Base-by-base conservation (phyloP, 2,888 invertebrate species). In the Cryptosula pallasiana region DNA sequence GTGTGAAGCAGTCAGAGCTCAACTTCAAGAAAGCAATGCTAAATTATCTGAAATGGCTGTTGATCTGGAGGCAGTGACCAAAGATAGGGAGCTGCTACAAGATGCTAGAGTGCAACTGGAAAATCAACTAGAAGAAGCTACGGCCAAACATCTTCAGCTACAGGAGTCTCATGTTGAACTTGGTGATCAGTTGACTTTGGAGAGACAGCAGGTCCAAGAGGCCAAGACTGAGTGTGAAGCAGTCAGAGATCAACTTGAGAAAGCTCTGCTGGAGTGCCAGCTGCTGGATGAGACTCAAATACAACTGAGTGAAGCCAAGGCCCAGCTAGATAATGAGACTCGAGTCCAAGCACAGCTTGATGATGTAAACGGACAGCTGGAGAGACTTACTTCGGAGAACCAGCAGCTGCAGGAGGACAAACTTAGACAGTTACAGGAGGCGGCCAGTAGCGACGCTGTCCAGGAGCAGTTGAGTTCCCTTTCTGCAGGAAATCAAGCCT, bases 401-500 rank as follows among this genome's bases (percentile, higher is more conserved):
- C 2, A 63, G 32, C 5, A 32, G 32, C 27, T 63, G 63, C 63
- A 63, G 9, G 32, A 27, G 29, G 63, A 63, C 20, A 63, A 63
- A 27, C n/a, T 63, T 9, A 9, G 34, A 32, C 63, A 63, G 9
- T 32, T 63, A 5, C 63, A 63, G 32, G 63, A 63, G 63, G 13
- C 32, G 32, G 29, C 63, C 16, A 9, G 29, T n/a, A 63, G 63
- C 32, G 63, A 63, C 9, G 63, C 63, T 63, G 63, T 63, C 3
- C 29, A 27, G 32, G 63, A 63, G 9, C 29, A 63, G 32, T n/a
- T 63, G 63, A 27, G 32, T 5, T 16, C 34, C 2, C 32, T 63
- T 2, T 5, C 63, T 29, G 3, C 27, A 13, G 63, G 32, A 34
- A 63, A 63, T 32, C 32, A 25, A 5, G 9, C 9, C n/a, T 27